Evolutionary conservation across 2,113 vertebrate genomes (phyloP), one percentile per base, ranked within the genome.

Genomic region (Ailuropoda melanoleuca): DNA sequence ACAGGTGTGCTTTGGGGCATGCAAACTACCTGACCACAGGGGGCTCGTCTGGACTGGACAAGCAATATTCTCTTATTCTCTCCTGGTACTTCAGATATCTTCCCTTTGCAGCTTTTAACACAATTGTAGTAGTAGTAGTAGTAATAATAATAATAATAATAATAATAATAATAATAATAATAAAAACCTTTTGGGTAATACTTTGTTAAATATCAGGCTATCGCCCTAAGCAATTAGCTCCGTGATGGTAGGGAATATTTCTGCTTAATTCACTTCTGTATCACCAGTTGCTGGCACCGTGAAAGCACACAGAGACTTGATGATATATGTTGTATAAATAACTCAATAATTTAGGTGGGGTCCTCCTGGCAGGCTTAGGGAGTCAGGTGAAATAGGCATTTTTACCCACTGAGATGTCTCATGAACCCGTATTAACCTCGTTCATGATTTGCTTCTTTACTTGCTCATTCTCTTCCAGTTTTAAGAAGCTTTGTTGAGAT

Each of bases 1-100:
- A 0, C 4, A 3, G 29, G 29, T 4, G 1, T 1, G 8, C 17
- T 9, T 4, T 26, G 1, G 74, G 48, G 12, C 23, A 4, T 8
- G 29, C 53, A 72, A 48, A 75, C n/a, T 4, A 26, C 39, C 5
- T 18, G 34, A 53, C 11, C 21, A 1, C 0, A 43, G 1, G 39
- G 31, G 62, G 6, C 19, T 43, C 0, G 8, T 87, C 24, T 17
- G 12, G 58, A 11, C 13, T 10, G 0, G 66, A 84, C 7, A 34
- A 81, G 26, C n/a, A 50, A 18, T 21, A 48, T 13, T 17, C 1
- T 95, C 21, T 8, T n/a, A 1, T 18, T 86, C 8, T n/a, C 15
- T 60, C 23, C 23, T n/a, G 12, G 53, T 1, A 14, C 58, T 92
- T 87, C 13, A 0, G 13, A 10, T 29, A 11, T 19, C 68, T 93